Evolutionary conservation across 2,888 invertebrate genomes (phyloP).

Genomic region (Yponomeuta sedellus): DNA sequence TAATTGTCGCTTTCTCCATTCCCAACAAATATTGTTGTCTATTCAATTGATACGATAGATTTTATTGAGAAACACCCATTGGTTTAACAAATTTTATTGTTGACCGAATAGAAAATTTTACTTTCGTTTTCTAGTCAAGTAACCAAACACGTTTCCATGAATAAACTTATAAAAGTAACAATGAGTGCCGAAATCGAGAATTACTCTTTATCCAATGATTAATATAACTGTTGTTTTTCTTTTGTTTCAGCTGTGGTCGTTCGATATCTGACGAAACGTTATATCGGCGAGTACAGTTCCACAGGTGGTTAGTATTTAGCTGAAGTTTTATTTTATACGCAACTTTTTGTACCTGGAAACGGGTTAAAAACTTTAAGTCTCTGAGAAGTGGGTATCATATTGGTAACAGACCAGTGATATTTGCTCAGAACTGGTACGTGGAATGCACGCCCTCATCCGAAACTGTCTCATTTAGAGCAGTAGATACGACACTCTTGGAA

Average conservation of each 20-base stretch:
- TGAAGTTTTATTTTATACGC: constrained; percentile 8
- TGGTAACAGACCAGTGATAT: neutral
- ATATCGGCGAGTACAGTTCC: constrained; percentile 88
- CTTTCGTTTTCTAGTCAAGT: constrained; percentile 27
- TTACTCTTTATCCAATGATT: too few relatives aligned
- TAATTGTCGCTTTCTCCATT: constrained; percentile 69
- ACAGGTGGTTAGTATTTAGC: constrained; percentile 79
- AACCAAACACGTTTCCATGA: constrained; percentile 36
- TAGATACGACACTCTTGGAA: neutral
- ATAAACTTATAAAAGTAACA: neutral
- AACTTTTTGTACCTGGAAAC: neutral
- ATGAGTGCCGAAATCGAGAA: too few relatives aligned
- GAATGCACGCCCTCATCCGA: neutral
- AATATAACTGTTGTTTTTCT: constrained; percentile 28
- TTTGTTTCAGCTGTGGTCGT: constrained; percentile 85
- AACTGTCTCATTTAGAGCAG: neutral
- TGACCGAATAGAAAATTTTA: neutral
- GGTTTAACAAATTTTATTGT: neutral
- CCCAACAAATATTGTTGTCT: constrained; percentile 41
- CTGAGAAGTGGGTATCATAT: neutral
- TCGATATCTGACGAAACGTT: constrained; percentile 85
- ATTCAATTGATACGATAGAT: constrained; percentile 42
- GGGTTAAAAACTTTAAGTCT: neutral
- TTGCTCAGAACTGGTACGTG: neutral
- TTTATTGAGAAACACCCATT: constrained; percentile 36